Conservation (phyloP, 2,888 invertebrate species). For the Ochropacha duplaris region DNA sequence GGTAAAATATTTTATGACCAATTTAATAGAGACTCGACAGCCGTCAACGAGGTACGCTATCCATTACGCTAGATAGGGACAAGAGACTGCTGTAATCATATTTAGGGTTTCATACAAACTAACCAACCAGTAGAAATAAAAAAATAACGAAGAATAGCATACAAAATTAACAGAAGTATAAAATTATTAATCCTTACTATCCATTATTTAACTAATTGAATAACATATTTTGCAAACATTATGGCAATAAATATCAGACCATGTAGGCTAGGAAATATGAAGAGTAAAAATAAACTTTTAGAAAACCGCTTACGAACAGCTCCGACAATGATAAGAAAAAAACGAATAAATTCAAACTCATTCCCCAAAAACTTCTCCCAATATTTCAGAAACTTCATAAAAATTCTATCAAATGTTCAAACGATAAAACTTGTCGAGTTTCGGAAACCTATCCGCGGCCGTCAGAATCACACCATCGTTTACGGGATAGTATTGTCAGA, state of each 20-base stretch:
- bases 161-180: no score
- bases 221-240: no score
- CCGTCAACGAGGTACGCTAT: no score
- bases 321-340: neutral
- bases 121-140: no score
- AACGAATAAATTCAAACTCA: conserved; percentile 1
- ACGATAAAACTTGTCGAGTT: conserved; percentile 11
- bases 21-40: no score
- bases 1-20: no score
- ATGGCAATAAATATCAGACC: neutral
- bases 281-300: neutral
- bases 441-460: conserved; percentile 20
- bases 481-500: conserved; percentile 33
- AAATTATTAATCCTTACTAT: no score
- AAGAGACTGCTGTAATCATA: no score
- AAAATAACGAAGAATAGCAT: no score
- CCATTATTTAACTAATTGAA: no score
- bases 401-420: conserved; percentile 49
- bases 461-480: conserved; percentile 17
- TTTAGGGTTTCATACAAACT: no score
- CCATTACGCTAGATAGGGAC: no score
- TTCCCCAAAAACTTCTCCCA: neutral
- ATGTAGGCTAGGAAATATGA: neutral
- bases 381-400: conserved; percentile 40
- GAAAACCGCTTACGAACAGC: neutral